Base-by-base conservation (phyloP, 2,797 vertebrate genomes). In the Scarus forsteni region DNA sequence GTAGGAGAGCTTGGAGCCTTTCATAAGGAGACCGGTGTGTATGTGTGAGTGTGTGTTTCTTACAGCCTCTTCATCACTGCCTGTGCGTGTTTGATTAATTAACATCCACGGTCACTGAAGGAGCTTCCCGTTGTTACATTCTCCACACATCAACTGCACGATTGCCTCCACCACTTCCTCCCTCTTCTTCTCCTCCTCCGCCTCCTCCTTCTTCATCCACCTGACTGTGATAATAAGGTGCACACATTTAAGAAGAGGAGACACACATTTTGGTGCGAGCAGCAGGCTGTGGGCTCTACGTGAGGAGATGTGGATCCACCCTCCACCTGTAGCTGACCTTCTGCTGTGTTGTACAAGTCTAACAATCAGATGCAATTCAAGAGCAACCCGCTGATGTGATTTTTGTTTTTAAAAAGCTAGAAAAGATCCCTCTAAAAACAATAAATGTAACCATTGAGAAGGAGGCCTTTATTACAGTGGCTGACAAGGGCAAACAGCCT, bases 11-110 rank as follows among this genome's bases (percentile, higher is more conserved):
- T 88, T 66, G 69, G 48, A 90, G 85, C 80, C 70, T 81, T 74
- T 73, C 50, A 64, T 69, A 59, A 85, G 65, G 65, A 89, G 74
- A 77, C 63, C 3, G 56, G 56, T 53, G 53, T 66, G 56, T 42
- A 43, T 36, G 46, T 66, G 64, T 64, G 58, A 69, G 18, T 58
- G 52, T 53, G 52, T 54, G 19, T 58, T 64, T 70, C 43, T 59
- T 61, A 27, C 53, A 62, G 75, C 66, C 57, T 77, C 83, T 80
- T 61, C 70, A 77, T 79, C 64, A 68, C 56, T 69, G 59, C 67
- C 56, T 73, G 60, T 53, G 71, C 70, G 45, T 83, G 77, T 88
- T 85, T 87, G 85, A 88, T 89, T 89, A 89, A 91, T 90, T 88
- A 91, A 80, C 73, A 85, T 70, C 69, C 79, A 59, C 14, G 44